Conservation (phyloP, 53 echinoderm and acorn worm genomes). For the Stichopus horrens region DNA sequence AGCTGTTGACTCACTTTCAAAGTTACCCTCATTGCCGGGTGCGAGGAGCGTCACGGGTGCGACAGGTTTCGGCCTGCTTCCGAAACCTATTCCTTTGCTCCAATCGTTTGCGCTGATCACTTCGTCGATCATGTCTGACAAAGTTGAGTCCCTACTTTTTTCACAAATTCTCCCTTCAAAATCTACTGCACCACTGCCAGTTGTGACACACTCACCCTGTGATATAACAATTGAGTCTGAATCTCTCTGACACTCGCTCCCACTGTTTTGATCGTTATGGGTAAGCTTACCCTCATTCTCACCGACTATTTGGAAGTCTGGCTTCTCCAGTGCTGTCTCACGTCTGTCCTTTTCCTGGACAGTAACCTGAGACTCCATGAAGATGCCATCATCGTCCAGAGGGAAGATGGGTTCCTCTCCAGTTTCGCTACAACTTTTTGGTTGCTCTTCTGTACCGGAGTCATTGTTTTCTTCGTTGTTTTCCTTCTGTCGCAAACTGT, state of each 20-base stretch:
- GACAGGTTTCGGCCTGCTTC: slow-evolving; percentile 49
- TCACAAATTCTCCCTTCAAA: not conserved
- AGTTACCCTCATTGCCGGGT: slow-evolving; percentile 44
- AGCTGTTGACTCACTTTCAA: not conserved
- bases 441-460: not conserved
- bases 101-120: slow-evolving; percentile 22
- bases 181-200: not conserved
- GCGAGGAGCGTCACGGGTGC: slow-evolving; percentile 66
- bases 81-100: slow-evolving; percentile 79
- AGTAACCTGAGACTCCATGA: slow-evolving; percentile 5
- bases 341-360: not conserved
- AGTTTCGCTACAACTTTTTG: not conserved
- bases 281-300: not conserved
- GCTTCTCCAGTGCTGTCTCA: not conserved
- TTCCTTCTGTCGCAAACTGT: not conserved
- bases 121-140: not conserved
- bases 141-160: not conserved
- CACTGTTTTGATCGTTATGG: not conserved
- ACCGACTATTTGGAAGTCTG: not conserved
- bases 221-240: not conserved
- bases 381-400: slow-evolving; percentile 25
- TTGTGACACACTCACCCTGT: not conserved
- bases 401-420: not conserved
- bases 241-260: not conserved
- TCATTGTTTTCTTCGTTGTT: not conserved